Base-by-base conservation (phyloP, 2,888 invertebrate species). In the Holacanthella duospinosa region DNA sequence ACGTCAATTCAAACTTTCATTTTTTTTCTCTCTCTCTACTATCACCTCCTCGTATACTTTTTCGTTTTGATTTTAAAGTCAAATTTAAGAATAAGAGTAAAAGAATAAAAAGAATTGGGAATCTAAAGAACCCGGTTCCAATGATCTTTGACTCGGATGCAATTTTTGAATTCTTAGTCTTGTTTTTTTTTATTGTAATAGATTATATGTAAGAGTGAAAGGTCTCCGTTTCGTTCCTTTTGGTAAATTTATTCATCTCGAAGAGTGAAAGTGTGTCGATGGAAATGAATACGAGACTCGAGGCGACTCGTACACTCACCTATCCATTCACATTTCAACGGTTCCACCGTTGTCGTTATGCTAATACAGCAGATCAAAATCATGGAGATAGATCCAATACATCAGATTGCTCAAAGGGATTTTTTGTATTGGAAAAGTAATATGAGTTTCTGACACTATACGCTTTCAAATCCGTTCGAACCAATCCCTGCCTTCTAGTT, bases 201-300 rank as follows among this genome's bases (percentile, higher is more conserved):
- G 21, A 48, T 9, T 4, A 21, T 48, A n/a, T 21, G 48, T 9
- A 21, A 21, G n/a, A n/a, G n/a, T n/a, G n/a, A 48, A 48, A 48
- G 19, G 12, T 48, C 48, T 48, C 19, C 21, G 21, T 21, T 4
- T 48, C 12, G 6, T 48, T 21, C 4, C 21, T 48, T 21, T 21
- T 48, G n/a, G 12, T 21, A 48, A 48, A 4, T 36, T 36, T 36
- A 6, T 4, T 4, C 48, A 21, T 9, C 4, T 9, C 4, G 6
- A 48, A 21, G 4, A 48, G 48, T 48, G 48, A 48, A 48, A 48
- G 48, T 48, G 48, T 48, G 48, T 48, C 48, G 48, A 36, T 36
- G 6, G 6, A 16, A 36, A 36, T 36, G 36, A 36, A 36, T 36
- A 36, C n/a, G n/a, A 36, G 36, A 48, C 48, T 48, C 19, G 48